Percentiles rank a stretch among this genome's conserved stretches.
phyloP scores from a whole-genome alignment of 2,797 vertebrate species.

The Silurus lanzhouensis region DNA sequence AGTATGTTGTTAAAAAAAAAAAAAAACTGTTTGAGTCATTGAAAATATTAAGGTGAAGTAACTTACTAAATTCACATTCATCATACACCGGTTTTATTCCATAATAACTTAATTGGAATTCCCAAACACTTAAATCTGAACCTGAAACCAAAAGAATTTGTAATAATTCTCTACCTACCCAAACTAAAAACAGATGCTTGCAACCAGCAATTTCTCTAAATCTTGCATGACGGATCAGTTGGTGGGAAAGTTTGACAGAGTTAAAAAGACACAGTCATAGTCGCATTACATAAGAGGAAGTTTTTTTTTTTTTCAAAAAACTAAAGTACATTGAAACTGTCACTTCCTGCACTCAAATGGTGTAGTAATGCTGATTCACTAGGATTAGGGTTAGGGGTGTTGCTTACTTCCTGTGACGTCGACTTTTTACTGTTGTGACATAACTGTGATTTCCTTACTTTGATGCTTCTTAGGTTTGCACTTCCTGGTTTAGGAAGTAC shows the following conservation, averaged over 20 bases:
- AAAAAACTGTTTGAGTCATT: background rate
- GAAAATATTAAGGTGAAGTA: background rate
- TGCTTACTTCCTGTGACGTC: slow-evolving; percentile 61
- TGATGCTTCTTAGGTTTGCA: slow-evolving; percentile 44
- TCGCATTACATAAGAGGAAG: slow-evolving; percentile 1
- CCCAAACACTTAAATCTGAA: background rate
- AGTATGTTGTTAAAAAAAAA: background rate
- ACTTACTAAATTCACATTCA: background rate
- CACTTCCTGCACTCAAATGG: background rate
- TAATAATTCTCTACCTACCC: background rate
- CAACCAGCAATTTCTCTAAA: background rate
- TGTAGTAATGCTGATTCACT: slow-evolving; percentile 24
- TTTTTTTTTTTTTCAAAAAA: background rate
- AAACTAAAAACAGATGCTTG: background rate
- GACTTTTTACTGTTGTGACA: slow-evolving; percentile 7
- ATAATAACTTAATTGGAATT: background rate
- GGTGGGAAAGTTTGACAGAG: background rate
- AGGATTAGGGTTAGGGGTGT: slow-evolving; percentile 23
- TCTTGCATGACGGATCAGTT: background rate
- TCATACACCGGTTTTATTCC: background rate
- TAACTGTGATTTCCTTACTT: slow-evolving; percentile 61
- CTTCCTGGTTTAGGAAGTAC: slow-evolving; percentile 53
- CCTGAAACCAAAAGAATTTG: background rate
- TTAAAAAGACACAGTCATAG: background rate
- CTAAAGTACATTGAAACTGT: background rate